Base-by-base conservation (phyloP, 2,797 vertebrate genomes). In the Acropternis orthonyx region DNA sequence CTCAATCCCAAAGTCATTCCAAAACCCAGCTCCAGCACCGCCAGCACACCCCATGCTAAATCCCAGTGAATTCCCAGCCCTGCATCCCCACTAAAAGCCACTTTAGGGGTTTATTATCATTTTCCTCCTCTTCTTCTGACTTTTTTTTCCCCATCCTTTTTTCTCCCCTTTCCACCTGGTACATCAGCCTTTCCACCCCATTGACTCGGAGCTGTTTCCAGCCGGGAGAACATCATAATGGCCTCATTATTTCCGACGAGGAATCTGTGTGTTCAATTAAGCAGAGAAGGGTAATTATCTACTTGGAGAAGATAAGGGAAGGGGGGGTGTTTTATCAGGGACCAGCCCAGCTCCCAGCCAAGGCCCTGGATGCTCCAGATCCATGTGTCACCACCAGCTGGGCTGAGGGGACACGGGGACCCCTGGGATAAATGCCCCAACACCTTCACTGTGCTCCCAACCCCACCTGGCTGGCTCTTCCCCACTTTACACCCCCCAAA, bases 211-310 rank as follows among this genome's bases (percentile, higher is more conserved):
- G 19, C 9, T 0, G 84, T 91, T 96, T 96, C 93, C 96, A 96
- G 92, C 71, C 5, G 22, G 86, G 92, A 96, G 92, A 96, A 43
- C 92, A 58, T 85, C 4, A 6, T 90, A 96, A 96, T 84, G 81
- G 96, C 88, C 97, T 97, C 97, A 67, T 97, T 96, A 97, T 69
- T 95, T 89, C 94, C 94, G 86, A 49, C 30, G 93, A 97, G 94
- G 89, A 86, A 95, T 85, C 72, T 10, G 27, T 12, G 62, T 65
- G 93, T 69, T 94, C 96, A 97, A 96, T 97, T 97, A 97, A 94
- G 75, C 95, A 91, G 89, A 95, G 97, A 73, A 94, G 85, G 94
- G 91, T 95, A 97, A 97, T 97, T 97, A 96, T 95, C 96, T 95
- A 20, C 96, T 96, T 73, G 93, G 39, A 67, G 84, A 52, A 93